phyloP scores from a whole-genome alignment of 2,888 invertebrate species.

The Subacronicta megacephala region DNA sequence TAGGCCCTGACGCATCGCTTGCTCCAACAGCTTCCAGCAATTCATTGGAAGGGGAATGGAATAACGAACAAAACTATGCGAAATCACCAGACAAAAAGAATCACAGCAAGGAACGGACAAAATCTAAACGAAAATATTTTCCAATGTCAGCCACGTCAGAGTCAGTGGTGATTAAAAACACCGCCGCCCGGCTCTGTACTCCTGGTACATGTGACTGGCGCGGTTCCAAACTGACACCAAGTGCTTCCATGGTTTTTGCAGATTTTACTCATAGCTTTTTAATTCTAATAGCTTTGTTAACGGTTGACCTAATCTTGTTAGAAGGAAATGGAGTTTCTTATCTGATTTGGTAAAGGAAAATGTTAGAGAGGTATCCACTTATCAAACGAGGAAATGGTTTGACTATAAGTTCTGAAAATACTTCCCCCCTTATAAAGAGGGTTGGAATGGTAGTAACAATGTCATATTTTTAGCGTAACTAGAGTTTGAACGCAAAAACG shows the following conservation, averaged over 20 bases:
- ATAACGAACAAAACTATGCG: too few species aligned
- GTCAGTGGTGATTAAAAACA: slow-evolving; percentile 56
- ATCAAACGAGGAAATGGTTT: slow-evolving; percentile 39
- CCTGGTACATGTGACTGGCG: slow-evolving; percentile 55
- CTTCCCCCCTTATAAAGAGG: slow-evolving; percentile 29
- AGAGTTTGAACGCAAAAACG: slow-evolving; percentile 1
- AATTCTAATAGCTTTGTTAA: slow-evolving; percentile 55
- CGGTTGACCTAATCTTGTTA: slow-evolving; percentile 38
- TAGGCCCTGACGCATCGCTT: too few species aligned
- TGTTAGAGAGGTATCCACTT: slow-evolving; percentile 23
- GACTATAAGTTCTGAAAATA: slow-evolving; percentile 18
- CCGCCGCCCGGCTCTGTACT: slow-evolving; percentile 25
- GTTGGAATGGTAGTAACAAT: not conserved
- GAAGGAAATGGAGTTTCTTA: slow-evolving; percentile 43
- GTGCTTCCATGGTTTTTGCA: slow-evolving; percentile 45
- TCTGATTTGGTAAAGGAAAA: slow-evolving; percentile 41
- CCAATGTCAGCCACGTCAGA: slow-evolving; percentile 55
- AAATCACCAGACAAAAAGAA: too few species aligned
- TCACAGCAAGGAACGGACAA: slow-evolving; percentile 6
- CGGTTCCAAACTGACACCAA: slow-evolving; percentile 56
- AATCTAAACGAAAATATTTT: slow-evolving; percentile 50
- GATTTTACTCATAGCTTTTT: slow-evolving; percentile 50
- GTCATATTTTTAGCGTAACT: not conserved
- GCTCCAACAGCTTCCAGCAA: too few species aligned
- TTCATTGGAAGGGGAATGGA: too few species aligned